Base-by-base conservation (phyloP, 2,797 vertebrate genomes). In the Pseudochirops corinnae region DNA sequence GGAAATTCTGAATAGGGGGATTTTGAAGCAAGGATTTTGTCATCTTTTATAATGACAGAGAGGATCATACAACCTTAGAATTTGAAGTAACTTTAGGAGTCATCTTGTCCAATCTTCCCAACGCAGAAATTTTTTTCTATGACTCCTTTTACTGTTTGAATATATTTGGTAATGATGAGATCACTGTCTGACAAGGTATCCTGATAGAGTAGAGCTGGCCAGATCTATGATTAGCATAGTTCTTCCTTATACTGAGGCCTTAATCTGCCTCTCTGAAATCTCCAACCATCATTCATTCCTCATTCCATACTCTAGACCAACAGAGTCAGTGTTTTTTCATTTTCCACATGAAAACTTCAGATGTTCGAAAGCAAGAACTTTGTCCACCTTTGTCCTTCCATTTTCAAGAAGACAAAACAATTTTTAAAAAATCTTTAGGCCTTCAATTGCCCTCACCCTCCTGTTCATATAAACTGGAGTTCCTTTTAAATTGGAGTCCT, bases 221-320 rank as follows among this genome's bases (percentile, higher is more conserved):
- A n/a, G 33, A 18, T n/a, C 14, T 39, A n/a, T 91, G 13, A 14
- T 4, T 46, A 67, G 82, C 14, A 28, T 56, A 90, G 50, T 24
- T 74, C 33, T n/a, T 93, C 33, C 95, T 92, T 92, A 55, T 1
- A 7, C 12, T 55, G 92, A 60, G n/a, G 46, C 55, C 29, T 53
- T 16, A 56, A 60, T 29, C 11, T 1, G 21, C 53, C 67, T 52
- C 53, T 53, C 94, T 55, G 91, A 31, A 94, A 92, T 93, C n/a
- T 26, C 28, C 91, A 92, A 60, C n/a, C 5, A 67, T 50, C 0
- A 0, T 56, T 50, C 0, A 0, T 56, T 90, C 95, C 91, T 93
- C 92, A 50, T 92, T 95, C 91, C 56, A 82, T 12, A 93, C 52
- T 50, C 74, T 50, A 90, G 90, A 94, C 60, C 91, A 53, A 95